phyloP scores from a whole-genome alignment of 2,797 vertebrate species.

The Vespertilio murinus region DNA sequence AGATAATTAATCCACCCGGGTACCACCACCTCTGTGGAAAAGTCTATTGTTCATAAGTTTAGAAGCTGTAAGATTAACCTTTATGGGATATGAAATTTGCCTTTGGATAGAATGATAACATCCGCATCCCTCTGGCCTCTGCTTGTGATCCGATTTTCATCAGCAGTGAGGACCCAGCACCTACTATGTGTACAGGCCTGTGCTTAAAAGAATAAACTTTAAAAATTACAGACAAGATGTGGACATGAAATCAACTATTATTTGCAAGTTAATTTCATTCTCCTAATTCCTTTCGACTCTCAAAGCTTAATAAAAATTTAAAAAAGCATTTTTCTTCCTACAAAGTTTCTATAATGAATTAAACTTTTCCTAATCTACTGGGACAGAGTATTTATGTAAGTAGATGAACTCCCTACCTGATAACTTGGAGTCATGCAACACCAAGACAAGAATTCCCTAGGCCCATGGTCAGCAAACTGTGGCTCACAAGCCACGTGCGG shows the following conservation, averaged over 20 bases:
- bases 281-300: neutral
- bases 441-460: neutral
- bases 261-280: neutral
- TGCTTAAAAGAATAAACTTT: neutral
- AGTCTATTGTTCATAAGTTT: conserved; percentile 67
- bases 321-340: neutral
- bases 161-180: neutral
- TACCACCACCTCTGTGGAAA: conserved; percentile 41
- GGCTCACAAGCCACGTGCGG: too few relatives aligned
- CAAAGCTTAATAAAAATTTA: neutral
- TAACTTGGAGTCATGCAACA: neutral
- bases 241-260: neutral
- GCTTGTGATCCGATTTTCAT: neutral
- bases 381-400: neutral
- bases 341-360: neutral
- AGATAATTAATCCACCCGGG: conserved; percentile 61
- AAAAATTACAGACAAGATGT: neutral
- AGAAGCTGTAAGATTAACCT: conserved; percentile 54
- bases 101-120: neutral
- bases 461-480: too few relatives aligned
- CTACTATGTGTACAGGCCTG: neutral
- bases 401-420: neutral
- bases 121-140: neutral
- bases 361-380: neutral
- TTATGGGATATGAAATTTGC: conserved; percentile 1